These are phyloP conservation scores for Stegostoma tigrinum DNA, from an alignment of 2,113 vertebrate species.

Conservation along the genomic window DNA sequence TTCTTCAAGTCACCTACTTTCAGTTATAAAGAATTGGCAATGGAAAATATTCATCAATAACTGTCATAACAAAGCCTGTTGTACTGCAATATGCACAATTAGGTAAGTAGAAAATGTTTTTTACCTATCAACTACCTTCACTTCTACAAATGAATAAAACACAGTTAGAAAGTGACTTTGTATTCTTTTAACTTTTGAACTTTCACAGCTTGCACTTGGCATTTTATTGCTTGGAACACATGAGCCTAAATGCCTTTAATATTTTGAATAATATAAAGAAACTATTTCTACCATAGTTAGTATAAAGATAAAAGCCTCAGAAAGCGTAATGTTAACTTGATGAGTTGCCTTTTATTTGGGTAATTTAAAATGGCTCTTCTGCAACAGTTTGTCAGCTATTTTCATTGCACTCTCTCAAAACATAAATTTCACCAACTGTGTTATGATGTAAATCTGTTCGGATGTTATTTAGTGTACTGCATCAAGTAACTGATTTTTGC, in stretches of 20 bases:
- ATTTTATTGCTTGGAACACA: neutral
- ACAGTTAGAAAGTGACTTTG: neutral
- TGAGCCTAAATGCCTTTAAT: neutral
- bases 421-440: neutral
- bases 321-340: neutral
- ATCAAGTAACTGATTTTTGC: neutral
- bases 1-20: constrained; percentile 45
- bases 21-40: constrained; percentile 42
- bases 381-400: neutral
- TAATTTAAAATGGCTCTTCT: constrained; percentile 8
- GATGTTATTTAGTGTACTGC: constrained; percentile 2
- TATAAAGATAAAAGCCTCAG: neutral
- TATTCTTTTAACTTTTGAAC: neutral
- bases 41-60: constrained; percentile 43
- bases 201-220: neutral
- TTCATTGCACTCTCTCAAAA: neutral
- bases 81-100: neutral
- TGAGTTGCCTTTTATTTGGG: neutral
- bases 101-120: neutral
- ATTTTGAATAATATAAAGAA: neutral
- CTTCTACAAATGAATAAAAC: neutral
- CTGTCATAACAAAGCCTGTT: constrained; percentile 40
- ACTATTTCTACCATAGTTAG: neutral
- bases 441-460: constrained; percentile 6
- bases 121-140: neutral